These are phyloP conservation scores for Kryptolebias marmoratus DNA, from an alignment of 2,113 vertebrate species.

Conservation along the genomic window DNA sequence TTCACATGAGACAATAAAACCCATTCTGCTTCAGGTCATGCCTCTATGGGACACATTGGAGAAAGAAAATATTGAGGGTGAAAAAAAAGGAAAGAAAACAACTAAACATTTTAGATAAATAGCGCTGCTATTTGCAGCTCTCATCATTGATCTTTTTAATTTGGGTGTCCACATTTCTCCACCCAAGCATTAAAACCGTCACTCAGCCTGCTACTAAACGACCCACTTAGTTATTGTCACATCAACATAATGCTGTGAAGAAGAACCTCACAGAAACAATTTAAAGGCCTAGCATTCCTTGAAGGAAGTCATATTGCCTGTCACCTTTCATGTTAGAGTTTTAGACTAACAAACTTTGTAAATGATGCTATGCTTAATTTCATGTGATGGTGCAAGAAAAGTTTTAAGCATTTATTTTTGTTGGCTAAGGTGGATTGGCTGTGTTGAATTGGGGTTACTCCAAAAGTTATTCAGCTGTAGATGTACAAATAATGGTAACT, in stretches of 20 bases:
- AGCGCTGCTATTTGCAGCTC: neutral
- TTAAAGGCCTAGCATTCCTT: no score
- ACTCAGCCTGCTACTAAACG: conserved; percentile 4
- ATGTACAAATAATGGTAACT: no score
- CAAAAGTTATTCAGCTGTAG: no score
- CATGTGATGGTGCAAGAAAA: no score
- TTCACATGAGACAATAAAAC: conserved; percentile 21
- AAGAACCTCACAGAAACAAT: no score
- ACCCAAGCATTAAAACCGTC: conserved; percentile 1
- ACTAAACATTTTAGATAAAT: conserved; percentile 30
- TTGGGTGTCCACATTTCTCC: conserved; percentile 6
- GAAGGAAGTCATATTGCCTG: no score
- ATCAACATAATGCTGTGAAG: neutral
- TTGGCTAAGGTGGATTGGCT: no score
- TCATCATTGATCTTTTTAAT: conserved; percentile 30
- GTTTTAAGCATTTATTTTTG: no score
- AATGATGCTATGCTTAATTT: no score
- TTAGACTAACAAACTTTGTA: no score
- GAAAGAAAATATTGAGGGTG: conserved; percentile 5
- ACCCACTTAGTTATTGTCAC: conserved; percentile 14
- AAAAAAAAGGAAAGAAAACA: neutral
- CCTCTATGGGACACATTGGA: conserved; percentile 24
- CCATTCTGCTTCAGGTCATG: conserved; percentile 13
- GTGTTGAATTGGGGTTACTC: no score
- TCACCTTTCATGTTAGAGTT: no score